Base-by-base conservation (phyloP, 2,888 invertebrate species). In the Philereme vetulata region DNA sequence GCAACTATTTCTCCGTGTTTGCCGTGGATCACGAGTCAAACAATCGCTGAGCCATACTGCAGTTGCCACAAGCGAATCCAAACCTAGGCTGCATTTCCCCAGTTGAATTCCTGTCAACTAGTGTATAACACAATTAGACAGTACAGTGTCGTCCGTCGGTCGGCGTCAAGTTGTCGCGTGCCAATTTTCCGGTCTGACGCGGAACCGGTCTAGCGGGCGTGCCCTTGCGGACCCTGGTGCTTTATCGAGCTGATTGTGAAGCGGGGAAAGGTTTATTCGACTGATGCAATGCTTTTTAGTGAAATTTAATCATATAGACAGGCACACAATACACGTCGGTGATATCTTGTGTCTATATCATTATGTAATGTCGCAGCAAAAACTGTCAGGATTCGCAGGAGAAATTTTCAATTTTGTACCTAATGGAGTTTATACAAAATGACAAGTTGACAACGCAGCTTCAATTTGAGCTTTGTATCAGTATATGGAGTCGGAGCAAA, bases 121-220 rank as follows among this genome's bases (percentile, higher is more conserved):
- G 40, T 34, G 21, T 49, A 54, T 57, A 64, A 68, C 58, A 63
- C 62, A 61, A 65, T 59, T 60, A 62, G 56, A 58, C 52, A 60
- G 56, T 53, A 38, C 56, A 63, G 59, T 56, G 53, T 52, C 57
- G 54, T 58, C 64, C 44, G 51, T 47, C 65, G 70, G 68, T 42
- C 65, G 71, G 68, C 69, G 72, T 66, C 73, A 70, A 56, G 60
- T 48, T 66, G 71, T 72, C 77, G 74, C 71, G 72, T 66, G 72
- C 74, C 74, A 75, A 82, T 82, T 81, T 80, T 76, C 78, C 80
- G 78, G 82, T 84, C 84, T 78, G 74, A 64, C 76, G 78, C 75
- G 65, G 66, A 76, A 81, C 76, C 78, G 78, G 80, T 78, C 70
- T 53, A 58, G 65, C 69, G 67, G 66, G 64, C 66, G 67, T 68